Percentiles rank a stretch among this genome's conserved stretches.
Evolutionary conservation across 2,888 invertebrate genomes (phyloP).

Genomic region (Aphidoletes aphidimyza): DNA sequence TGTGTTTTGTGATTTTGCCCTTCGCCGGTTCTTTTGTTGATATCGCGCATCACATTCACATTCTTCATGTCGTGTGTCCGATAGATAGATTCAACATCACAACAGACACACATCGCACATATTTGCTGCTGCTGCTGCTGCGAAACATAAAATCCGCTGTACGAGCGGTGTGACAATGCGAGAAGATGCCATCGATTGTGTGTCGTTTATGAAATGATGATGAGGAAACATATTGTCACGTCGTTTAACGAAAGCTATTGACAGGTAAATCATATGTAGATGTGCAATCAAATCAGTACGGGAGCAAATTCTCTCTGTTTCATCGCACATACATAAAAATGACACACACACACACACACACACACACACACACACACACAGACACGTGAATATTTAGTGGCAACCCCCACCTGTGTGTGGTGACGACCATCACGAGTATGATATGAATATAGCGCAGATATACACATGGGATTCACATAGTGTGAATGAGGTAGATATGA

Average conservation of each 20-base stretch:
- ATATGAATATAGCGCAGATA: neutral
- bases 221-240: neutral
- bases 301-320: neutral
- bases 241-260: neutral
- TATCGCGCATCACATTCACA: neutral
- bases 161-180: neutral
- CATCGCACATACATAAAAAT: neutral
- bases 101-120: no score
- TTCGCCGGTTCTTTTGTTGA: neutral
- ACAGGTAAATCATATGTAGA: neutral
- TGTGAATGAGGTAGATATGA: slow-evolving; percentile 47
- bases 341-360: neutral
- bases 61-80: neutral
- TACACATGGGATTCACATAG: neutral
- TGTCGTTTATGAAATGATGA: neutral
- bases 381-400: neutral
- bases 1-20: neutral
- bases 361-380: neutral
- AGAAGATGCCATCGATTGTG: neutral
- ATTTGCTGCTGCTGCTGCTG: no score
- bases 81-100: neutral
- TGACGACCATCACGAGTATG: slow-evolving; percentile 8
- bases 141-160: no score
- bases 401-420: slow-evolving; percentile 28
- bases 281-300: slow-evolving; percentile 23